These are phyloP conservation scores for Eucidaris tribuloides DNA, from an alignment of 35 echinoderm and acorn worm genomes.

Conservation along the genomic window DNA sequence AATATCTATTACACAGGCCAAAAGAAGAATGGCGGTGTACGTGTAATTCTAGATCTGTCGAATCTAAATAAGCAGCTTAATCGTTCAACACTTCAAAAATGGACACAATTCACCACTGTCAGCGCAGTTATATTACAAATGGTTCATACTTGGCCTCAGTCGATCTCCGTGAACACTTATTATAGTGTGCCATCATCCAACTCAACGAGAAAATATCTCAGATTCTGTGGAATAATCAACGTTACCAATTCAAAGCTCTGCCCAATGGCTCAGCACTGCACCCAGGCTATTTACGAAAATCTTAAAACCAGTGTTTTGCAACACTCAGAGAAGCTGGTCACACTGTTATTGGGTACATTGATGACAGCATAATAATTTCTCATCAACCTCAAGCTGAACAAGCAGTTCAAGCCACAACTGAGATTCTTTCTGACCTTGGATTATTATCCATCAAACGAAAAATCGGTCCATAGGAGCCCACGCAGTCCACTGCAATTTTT, in stretches of 20 bases:
- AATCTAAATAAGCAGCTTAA: background rate
- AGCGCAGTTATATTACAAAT: background rate
- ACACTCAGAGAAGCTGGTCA: constrained; percentile 22
- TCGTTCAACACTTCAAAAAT: constrained; percentile 34
- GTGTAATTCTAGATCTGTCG: background rate
- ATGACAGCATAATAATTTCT: constrained; percentile 18
- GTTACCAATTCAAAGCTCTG: constrained; percentile 44
- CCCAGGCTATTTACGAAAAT: no score
- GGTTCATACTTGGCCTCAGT: constrained; percentile 12
- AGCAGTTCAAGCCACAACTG: background rate
- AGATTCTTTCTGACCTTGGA: background rate
- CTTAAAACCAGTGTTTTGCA: constrained; percentile 48
- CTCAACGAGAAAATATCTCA: background rate
- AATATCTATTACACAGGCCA: constrained; percentile 21
- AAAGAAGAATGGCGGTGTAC: constrained; percentile 3
- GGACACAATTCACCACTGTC: constrained; percentile 22
- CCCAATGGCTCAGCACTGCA: no score
- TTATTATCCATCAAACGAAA: constrained; percentile 38
- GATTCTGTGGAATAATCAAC: constrained; percentile 29
- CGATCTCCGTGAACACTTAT: constrained; percentile 22
- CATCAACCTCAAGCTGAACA: background rate
- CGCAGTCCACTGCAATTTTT: constrained; percentile 25
- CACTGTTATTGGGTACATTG: constrained; percentile 39
- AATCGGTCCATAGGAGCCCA: constrained; percentile 41
- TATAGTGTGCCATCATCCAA: background rate